Evolutionary conservation across 1,140 invertebrate genomes (phyloP).

Genomic region (Zophobas morio): DNA sequence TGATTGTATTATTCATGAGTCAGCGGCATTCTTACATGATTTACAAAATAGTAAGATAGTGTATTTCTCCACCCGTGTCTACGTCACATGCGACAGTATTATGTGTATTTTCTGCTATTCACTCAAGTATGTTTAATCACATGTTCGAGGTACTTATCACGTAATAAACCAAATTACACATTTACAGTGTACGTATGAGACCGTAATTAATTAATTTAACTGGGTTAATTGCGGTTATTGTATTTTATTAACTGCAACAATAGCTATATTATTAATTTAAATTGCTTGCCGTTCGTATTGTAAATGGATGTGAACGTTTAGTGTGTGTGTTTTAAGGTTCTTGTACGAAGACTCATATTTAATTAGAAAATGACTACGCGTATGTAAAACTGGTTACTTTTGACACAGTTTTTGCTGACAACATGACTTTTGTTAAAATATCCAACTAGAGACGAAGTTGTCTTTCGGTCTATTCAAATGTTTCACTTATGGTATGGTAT

Average conservation of each 20-base stretch:
- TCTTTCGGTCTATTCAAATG: too few species aligned
- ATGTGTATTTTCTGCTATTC: background rate
- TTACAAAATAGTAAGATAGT: constrained; percentile 34
- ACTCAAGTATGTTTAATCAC: background rate
- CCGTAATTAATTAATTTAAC: constrained; percentile 29
- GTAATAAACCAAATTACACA: constrained; percentile 25
- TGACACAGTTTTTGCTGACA: too few species aligned
- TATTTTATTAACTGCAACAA: constrained; percentile 6
- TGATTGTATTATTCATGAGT: constrained; percentile 43
- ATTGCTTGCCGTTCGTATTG: background rate
- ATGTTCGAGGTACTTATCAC: background rate
- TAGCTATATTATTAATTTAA: background rate
- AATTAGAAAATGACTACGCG: too few species aligned
- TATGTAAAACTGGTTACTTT: too few species aligned
- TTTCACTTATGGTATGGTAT: too few species aligned
- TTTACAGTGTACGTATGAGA: constrained; percentile 10
- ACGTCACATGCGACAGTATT: constrained; percentile 7
- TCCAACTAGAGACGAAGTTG: too few species aligned
- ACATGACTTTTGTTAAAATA: too few species aligned
- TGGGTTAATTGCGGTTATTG: constrained; percentile 25
- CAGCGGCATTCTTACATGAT: constrained; percentile 41
- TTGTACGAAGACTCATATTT: background rate
- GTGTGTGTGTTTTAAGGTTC: background rate
- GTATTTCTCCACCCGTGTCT: constrained; percentile 15
- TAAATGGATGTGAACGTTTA: background rate